Conservation (phyloP, 1,140 invertebrate species). For the Monochamus saltuarius region DNA sequence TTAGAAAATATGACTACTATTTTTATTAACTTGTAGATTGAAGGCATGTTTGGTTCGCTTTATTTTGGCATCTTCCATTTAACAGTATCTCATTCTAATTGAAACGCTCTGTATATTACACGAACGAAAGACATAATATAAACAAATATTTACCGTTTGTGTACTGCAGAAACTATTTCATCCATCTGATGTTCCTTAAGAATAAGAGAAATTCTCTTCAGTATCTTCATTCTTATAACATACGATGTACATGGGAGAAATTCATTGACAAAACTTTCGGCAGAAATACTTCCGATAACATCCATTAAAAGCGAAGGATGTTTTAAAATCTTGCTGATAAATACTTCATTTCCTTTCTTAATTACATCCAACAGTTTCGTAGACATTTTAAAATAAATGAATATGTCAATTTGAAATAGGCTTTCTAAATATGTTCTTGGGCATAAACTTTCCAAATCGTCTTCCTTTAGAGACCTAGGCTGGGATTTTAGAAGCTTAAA, state of each 20-base stretch:
- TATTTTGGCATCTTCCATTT: too few species aligned
- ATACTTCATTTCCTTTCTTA: slow-evolving; percentile 19
- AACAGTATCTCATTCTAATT: too few species aligned
- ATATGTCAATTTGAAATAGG: slow-evolving; percentile 14
- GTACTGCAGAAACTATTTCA: not conserved
- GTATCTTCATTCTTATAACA: slow-evolving; percentile 15
- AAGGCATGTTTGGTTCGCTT: too few species aligned
- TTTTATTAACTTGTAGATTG: too few species aligned
- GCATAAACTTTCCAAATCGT: slow-evolving; percentile 3
- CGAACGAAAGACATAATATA: too few species aligned
- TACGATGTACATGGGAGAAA: slow-evolving; percentile 14
- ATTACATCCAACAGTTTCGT: slow-evolving; percentile 1
- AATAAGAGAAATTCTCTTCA: slow-evolving; percentile 13
- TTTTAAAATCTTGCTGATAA: slow-evolving; percentile 18
- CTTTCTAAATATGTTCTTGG: slow-evolving; percentile 15
- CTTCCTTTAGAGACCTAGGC: not conserved
- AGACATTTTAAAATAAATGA: slow-evolving; percentile 7
- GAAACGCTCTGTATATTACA: too few species aligned
- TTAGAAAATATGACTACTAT: too few species aligned
- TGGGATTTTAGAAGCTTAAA: slow-evolving; percentile 7
- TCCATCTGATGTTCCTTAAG: slow-evolving; percentile 4
- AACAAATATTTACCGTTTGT: too few species aligned
- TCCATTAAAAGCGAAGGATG: slow-evolving; percentile 19
- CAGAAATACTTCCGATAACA: not conserved
- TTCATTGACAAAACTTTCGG: slow-evolving; percentile 12